phyloP scores from a whole-genome alignment of 1,140 invertebrate genomes.

The Calycopis cecrops region DNA sequence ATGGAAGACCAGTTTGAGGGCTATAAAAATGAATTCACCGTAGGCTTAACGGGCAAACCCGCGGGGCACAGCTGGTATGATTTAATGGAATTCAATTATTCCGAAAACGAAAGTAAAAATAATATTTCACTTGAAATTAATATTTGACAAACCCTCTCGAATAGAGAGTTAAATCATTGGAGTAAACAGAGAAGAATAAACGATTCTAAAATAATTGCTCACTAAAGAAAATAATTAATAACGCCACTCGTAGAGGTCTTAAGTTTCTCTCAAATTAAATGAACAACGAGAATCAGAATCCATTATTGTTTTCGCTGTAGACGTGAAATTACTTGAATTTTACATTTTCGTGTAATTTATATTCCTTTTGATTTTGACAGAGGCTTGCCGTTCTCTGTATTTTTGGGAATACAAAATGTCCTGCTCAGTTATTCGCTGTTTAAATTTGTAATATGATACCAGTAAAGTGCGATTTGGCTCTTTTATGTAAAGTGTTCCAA shows the following conservation, averaged over 20 bases:
- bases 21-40: too few relatives aligned
- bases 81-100: too few relatives aligned
- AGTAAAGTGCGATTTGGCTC: not conserved
- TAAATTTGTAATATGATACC: not conserved
- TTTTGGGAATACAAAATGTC: too few relatives aligned
- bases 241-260: slow-evolving; percentile 1
- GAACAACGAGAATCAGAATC: not conserved
- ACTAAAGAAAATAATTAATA: slow-evolving; percentile 7
- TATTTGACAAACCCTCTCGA: too few relatives aligned
- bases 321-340: not conserved
- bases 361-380: not conserved
- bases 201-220: not conserved
- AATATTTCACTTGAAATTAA: too few relatives aligned
- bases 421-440: not conserved
- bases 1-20: too few relatives aligned
- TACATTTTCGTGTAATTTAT: too few relatives aligned
- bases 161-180: not conserved
- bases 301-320: slow-evolving; percentile 1
- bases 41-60: too few relatives aligned
- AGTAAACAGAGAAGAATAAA: not conserved
- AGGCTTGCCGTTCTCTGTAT: not conserved
- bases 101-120: too few relatives aligned
- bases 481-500: too few relatives aligned
- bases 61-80: too few relatives aligned
- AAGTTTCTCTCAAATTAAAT: slow-evolving; percentile 1